A percentile compares a stretch with the other conserved stretches of the same genome.
Evolutionary conservation across 2,797 vertebrate genomes (phyloP).

Genomic region (Diglossa cyanea): DNA sequence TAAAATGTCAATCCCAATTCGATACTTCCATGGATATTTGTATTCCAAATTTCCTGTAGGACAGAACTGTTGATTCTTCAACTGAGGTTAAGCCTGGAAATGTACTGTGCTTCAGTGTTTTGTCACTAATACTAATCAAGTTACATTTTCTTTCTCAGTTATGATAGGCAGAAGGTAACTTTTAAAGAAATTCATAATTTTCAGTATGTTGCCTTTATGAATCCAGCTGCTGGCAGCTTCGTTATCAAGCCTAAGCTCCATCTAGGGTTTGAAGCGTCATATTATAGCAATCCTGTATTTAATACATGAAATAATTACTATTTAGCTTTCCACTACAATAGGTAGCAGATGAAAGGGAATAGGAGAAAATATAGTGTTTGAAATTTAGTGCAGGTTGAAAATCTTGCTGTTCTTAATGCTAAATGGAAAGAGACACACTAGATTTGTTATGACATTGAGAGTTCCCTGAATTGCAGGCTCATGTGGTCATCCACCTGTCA

Average conservation of each 20-base stretch:
- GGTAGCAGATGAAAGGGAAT: background rate
- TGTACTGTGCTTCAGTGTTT: background rate
- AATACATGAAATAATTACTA: background rate
- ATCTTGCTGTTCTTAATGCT: background rate
- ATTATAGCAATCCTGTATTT: background rate
- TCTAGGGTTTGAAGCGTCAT: constrained; percentile 47
- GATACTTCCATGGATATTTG: background rate
- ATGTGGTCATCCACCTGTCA: background rate
- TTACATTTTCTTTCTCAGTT: constrained; percentile 57
- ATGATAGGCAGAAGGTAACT: constrained; percentile 79
- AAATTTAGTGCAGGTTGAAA: background rate
- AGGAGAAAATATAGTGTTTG: background rate
- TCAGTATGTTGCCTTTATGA: constrained; percentile 83
- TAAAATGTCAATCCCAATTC: background rate
- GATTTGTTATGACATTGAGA: background rate
- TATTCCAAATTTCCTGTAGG: background rate
- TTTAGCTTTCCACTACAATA: background rate
- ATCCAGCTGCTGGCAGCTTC: constrained; percentile 82
- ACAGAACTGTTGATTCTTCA: background rate
- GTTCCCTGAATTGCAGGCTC: background rate
- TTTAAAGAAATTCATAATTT: constrained; percentile 81
- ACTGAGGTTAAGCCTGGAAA: background rate
- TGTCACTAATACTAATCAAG: background rate
- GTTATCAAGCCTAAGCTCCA: constrained; percentile 80
- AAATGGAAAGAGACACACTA: background rate